Base-by-base conservation (phyloP, 2,113 vertebrate genomes). In the Paradisaea rubra region DNA sequence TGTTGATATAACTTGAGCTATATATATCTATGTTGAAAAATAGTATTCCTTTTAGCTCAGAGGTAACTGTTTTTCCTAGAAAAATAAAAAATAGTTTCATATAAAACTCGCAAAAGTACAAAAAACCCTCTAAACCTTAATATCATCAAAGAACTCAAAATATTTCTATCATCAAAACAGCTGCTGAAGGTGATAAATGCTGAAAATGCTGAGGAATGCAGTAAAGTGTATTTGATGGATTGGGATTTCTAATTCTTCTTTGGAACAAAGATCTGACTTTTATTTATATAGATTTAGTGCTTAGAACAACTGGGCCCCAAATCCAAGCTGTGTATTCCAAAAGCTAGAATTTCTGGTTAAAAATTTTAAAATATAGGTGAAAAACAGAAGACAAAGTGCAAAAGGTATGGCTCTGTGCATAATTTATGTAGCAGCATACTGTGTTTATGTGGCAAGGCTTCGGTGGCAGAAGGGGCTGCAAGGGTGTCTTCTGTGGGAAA, bases 351-450 rank as follows among this genome's bases (percentile, higher is more conserved):
- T 85, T 65, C 11, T 65, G 17, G 18, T 44, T 68, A 49, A 72
- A 28, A 71, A 25, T 21, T 5, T 33, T 59, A 23, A 10, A 71
- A 57, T 53, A 30, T 3, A 53, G 4, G 5, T 49, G 11, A 76
- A 83, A 71, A 63, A 27, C 12, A 23, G 20, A 79, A 64, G 24
- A 53, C 25, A 35, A 53, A 57, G 6, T 52, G 18, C 14, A 60
- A 54, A 57, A 37, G 35, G 7, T 66, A 25, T 5, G 35, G 3
- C 15, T 88, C 45, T n/a, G 39, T 64, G 13, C 7, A 25, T 41
- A 37, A 9, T 50, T 54, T 70, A 5, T 28, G 13, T 64, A 73
- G 20, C 0, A 0, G 2, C 30, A 12, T 54, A 44, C 8, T 31
- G 1, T 4, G 3, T 56, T 66, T 73, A 25, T 2, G 7, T 54